Conservation (phyloP, 1,140 invertebrate species). For the Ostrea denselamellosa region DNA sequence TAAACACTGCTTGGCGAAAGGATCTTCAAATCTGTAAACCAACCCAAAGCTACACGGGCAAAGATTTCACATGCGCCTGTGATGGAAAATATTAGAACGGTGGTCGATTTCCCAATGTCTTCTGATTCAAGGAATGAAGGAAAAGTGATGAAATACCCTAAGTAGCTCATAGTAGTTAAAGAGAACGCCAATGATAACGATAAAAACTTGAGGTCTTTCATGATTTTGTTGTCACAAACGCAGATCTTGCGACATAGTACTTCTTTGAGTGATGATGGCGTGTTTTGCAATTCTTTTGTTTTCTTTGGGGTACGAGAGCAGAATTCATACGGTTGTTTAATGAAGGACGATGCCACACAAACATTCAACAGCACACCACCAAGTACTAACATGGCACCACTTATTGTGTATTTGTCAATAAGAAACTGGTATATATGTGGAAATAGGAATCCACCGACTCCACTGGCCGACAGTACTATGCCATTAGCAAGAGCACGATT, state of each 20-base stretch:
- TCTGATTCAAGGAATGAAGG: constrained; percentile 1
- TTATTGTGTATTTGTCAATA: constrained; percentile 45
- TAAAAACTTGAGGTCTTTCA: not conserved
- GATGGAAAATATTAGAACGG: constrained; percentile 12
- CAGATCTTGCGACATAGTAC: not conserved
- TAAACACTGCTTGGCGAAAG: not conserved
- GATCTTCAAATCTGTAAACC: constrained; percentile 41
- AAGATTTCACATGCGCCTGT: constrained; percentile 33
- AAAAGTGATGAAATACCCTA: not conserved
- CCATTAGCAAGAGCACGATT: constrained; percentile 51
- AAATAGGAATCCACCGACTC: constrained; percentile 44
- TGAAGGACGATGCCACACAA: constrained; percentile 48
- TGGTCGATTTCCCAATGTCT: constrained; percentile 6
- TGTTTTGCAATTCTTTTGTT: not conserved
- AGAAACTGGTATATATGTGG: constrained; percentile 62
- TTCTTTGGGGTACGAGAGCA: not conserved
- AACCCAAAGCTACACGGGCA: constrained; percentile 35
- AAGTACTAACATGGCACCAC: constrained; percentile 50
- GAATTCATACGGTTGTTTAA: constrained; percentile 82
- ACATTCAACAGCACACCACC: constrained; percentile 45
- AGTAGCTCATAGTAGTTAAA: not conserved
- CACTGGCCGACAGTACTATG: constrained; percentile 47
- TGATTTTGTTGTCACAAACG: not conserved
- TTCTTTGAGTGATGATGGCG: not conserved
- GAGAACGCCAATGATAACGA: not conserved